A percentile compares a stretch with the other conserved stretches of the same genome.
Evolutionary conservation across 2,113 vertebrate species (phyloP).

Genomic region (Carassius carassius): DNA sequence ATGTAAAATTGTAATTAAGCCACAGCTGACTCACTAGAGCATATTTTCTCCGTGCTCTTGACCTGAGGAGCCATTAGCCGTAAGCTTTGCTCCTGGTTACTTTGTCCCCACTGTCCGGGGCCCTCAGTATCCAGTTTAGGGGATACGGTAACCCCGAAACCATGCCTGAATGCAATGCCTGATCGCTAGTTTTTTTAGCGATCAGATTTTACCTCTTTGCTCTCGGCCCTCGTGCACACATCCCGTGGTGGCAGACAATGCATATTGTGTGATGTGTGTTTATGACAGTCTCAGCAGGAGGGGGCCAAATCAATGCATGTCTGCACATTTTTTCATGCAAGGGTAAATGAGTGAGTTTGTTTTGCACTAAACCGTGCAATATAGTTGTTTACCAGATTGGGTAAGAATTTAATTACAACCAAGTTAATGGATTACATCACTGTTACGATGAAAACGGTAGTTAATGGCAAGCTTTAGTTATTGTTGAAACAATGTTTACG

Average conservation of each 20-base stretch:
- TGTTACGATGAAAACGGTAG: not conserved
- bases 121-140: not conserved
- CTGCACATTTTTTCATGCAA: not conserved
- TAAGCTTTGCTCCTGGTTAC: not conserved
- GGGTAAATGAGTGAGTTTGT: not conserved
- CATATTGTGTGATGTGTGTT: not conserved
- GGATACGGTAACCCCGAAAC: not conserved
- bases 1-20: slow-evolving; percentile 45
- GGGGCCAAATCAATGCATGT: not conserved
- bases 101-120: not conserved
- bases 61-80: not conserved
- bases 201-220: slow-evolving; percentile 13
- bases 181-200: slow-evolving; percentile 6
- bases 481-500: no score
- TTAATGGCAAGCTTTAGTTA: not conserved
- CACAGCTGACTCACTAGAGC: slow-evolving; percentile 15
- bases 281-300: slow-evolving; percentile 21
- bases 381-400: not conserved
- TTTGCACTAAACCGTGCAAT: not conserved
- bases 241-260: slow-evolving; percentile 9
- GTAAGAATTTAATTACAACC: no score
- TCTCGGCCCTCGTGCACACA: not conserved
- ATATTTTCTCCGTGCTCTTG: slow-evolving; percentile 14
- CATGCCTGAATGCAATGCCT: slow-evolving; percentile 8
- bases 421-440: not conserved